A percentile compares a stretch with the other conserved stretches of the same genome.
phyloP scores from a whole-genome alignment of 2,113 vertebrate genomes.

The Hemibagrus wyckioides region DNA sequence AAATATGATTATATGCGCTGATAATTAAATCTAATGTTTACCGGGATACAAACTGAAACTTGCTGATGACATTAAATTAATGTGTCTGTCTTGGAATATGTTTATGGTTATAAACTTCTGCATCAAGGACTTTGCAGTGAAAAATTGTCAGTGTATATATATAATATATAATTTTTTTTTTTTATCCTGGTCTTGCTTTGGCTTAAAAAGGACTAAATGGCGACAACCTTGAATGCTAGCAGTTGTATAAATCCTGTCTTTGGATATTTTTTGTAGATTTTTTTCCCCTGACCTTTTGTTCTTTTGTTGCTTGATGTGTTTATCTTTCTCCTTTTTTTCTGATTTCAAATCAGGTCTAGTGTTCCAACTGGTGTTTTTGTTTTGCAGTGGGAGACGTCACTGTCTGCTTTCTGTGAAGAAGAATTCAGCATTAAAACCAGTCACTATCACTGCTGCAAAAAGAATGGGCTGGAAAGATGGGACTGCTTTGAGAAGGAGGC shows the following conservation, averaged over 20 bases:
- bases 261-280: background rate
- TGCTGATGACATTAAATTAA: background rate
- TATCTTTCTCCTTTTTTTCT: background rate
- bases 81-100: background rate
- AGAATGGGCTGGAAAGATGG: background rate
- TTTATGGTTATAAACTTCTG: background rate
- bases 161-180: no score
- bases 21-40: background rate
- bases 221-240: background rate
- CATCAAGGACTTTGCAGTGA: background rate
- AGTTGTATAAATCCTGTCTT: background rate
- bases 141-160: background rate
- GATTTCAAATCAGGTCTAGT: background rate
- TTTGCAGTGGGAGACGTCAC: slow-evolving; percentile 68
- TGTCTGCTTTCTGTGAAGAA: slow-evolving; percentile 64
- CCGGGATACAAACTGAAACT: background rate
- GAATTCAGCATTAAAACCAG: slow-evolving; percentile 63
- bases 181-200: background rate
- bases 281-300: background rate
- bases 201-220: background rate
- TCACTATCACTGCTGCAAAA: slow-evolving; percentile 66
- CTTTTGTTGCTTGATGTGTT: background rate
- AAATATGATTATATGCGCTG: background rate
- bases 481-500: slow-evolving; percentile 65
- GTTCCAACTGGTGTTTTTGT: slow-evolving; percentile 6